Evolutionary conservation across 1,140 invertebrate species (phyloP).

Genomic region (Centruroides sculpturatus): DNA sequence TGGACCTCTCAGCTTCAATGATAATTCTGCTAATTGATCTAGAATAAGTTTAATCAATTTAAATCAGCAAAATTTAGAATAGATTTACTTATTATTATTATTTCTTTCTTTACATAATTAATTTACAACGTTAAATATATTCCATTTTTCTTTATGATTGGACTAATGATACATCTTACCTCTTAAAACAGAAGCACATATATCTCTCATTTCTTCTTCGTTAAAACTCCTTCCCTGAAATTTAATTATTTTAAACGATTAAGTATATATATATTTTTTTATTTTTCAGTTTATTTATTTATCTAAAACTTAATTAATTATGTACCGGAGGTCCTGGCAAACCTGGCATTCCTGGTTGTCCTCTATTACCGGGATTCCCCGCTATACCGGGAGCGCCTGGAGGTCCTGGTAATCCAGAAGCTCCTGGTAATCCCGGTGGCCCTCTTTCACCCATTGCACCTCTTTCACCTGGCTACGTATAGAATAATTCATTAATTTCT

Average conservation of each 20-base stretch:
- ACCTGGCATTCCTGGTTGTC: constrained; percentile 16
- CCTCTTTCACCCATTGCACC: constrained; percentile 14
- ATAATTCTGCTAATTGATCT: constrained; percentile 46
- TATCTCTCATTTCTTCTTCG: constrained; percentile 38
- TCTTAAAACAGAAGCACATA: constrained; percentile 37
- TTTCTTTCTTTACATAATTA: too few relatives aligned
- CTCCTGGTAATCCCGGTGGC: constrained; percentile 22
- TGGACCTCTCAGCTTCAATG: constrained; percentile 40
- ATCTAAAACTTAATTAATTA: neutral
- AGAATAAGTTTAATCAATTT: constrained; percentile 9
- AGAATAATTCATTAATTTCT: neutral
- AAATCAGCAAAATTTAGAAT: too few relatives aligned
- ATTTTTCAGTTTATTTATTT: neutral
- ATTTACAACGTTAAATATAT: too few relatives aligned
- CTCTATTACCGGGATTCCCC: constrained; percentile 10
- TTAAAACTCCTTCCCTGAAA: constrained; percentile 30
- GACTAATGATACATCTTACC: constrained; percentile 24
- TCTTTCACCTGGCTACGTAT: constrained; percentile 10
- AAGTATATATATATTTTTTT: neutral
- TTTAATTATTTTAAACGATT: neutral
- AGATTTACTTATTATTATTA: too few relatives aligned
- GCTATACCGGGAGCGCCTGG: constrained; percentile 3
- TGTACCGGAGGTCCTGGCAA: constrained; percentile 11
- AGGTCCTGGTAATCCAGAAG: constrained; percentile 7
- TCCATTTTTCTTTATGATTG: too few relatives aligned